phyloP scores from a whole-genome alignment of 2,888 invertebrate species.

The Beris chalybata region DNA sequence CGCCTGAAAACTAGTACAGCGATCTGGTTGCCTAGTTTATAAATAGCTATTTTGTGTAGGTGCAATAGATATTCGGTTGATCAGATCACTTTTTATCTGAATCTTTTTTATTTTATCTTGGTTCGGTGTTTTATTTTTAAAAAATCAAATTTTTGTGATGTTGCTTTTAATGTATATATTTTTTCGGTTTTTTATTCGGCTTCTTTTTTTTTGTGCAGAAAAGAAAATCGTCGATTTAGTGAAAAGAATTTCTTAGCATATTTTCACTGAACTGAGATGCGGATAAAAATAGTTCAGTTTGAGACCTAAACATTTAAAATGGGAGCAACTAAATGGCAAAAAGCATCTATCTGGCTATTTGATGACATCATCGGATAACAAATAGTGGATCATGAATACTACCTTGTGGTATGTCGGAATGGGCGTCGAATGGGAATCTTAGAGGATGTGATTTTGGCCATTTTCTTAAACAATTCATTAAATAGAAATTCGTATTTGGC shows the following conservation, averaged over 20 bases:
- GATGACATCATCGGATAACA: constrained; percentile 25
- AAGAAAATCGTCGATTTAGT: not conserved
- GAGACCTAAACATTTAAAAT: constrained; percentile 11
- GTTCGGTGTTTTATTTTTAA: constrained; percentile 13
- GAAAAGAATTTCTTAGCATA: too few relatives aligned
- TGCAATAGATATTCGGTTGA: constrained; percentile 36
- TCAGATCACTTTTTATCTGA: not conserved
- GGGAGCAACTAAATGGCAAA: constrained; percentile 11
- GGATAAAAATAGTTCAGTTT: too few relatives aligned
- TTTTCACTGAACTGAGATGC: too few relatives aligned
- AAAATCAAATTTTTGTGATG: not conserved
- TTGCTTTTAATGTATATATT: not conserved
- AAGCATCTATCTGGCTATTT: not conserved
- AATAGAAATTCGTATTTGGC: not conserved
- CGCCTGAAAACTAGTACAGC: too few relatives aligned
- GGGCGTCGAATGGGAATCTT: too few relatives aligned
- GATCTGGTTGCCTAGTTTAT: constrained; percentile 31
- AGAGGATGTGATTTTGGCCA: too few relatives aligned
- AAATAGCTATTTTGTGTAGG: constrained; percentile 42
- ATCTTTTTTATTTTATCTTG: constrained; percentile 1
- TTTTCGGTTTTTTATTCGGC: not conserved
- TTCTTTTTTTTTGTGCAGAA: not conserved
- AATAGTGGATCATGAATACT: constrained; percentile 25
- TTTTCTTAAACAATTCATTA: too few relatives aligned
- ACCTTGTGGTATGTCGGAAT: constrained; percentile 17